Conservation (phyloP, 2,113 vertebrate species). For the Gorsachius goisagi region DNA sequence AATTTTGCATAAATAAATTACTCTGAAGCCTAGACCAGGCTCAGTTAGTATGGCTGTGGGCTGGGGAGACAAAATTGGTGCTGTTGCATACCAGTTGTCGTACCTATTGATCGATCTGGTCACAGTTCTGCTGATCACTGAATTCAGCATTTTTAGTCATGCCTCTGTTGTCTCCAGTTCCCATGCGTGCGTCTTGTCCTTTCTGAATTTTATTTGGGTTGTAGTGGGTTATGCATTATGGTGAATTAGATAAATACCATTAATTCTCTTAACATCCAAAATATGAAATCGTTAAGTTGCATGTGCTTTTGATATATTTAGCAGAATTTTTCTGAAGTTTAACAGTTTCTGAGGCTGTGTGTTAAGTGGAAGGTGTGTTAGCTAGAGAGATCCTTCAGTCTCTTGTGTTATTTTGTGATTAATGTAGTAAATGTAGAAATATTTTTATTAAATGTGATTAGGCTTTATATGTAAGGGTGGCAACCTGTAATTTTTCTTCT, state of each 20-base stretch:
- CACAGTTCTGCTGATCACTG: background rate
- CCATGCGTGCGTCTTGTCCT: background rate
- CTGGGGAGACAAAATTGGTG: background rate
- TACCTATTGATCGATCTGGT: background rate
- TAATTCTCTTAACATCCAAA: background rate
- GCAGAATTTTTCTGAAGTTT: background rate
- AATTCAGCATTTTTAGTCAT: background rate
- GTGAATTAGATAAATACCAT: background rate
- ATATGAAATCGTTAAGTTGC: background rate
- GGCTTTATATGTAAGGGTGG: background rate
- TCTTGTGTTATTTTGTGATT: background rate
- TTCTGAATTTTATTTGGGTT: background rate
- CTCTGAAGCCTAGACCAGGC: accelerated
- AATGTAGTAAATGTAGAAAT: background rate
- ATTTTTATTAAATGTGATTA: background rate
- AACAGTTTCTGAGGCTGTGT: background rate
- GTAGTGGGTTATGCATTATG: background rate
- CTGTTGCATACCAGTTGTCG: background rate
- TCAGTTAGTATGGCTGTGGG: background rate
- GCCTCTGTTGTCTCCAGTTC: background rate
- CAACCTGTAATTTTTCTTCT: constrained; percentile 11
- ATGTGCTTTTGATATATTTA: background rate
- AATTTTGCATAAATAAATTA: background rate
- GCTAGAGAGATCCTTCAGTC: background rate
- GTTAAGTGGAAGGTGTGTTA: background rate